These are phyloP conservation scores for Leucoraja erinaceus DNA, from an alignment of 2,113 vertebrate species.

Conservation along the genomic window DNA sequence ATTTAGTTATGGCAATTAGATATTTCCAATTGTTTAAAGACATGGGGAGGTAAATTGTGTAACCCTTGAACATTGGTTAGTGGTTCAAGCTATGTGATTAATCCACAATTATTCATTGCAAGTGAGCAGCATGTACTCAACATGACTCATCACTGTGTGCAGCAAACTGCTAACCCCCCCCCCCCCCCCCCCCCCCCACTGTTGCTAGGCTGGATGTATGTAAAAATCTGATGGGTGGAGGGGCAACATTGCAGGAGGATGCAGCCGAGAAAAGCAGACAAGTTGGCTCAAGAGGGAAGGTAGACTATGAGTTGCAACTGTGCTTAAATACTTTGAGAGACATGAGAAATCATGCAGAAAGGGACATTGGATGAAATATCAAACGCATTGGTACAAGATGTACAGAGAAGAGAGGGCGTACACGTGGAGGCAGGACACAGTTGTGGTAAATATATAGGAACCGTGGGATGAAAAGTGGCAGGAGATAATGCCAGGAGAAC, in stretches of 20 bases:
- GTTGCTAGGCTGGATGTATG: neutral
- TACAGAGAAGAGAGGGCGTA: neutral
- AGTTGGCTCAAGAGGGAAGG: neutral
- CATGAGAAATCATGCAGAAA: neutral
- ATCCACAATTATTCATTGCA: neutral
- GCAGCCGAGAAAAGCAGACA: neutral
- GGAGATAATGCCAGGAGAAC: neutral
- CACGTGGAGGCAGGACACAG: neutral
- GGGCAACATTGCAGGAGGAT: too few species aligned
- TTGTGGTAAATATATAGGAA: neutral
- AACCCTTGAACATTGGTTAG: neutral
- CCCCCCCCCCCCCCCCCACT: neutral
- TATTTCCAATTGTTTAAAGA: neutral
- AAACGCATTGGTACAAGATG: neutral
- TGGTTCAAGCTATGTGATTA: neutral
- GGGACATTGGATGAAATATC: neutral
- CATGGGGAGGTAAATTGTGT: neutral
- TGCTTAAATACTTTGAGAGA: neutral
- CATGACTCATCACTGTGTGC: neutral
- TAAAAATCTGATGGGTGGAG: neutral
- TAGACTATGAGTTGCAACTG: neutral
- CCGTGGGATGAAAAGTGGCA: neutral
- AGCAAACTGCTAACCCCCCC: neutral
- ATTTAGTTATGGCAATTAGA: neutral
- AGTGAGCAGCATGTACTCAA: neutral